Evolutionary conservation across 2,888 invertebrate genomes (phyloP).

Genomic region (Phalera bucephala): DNA sequence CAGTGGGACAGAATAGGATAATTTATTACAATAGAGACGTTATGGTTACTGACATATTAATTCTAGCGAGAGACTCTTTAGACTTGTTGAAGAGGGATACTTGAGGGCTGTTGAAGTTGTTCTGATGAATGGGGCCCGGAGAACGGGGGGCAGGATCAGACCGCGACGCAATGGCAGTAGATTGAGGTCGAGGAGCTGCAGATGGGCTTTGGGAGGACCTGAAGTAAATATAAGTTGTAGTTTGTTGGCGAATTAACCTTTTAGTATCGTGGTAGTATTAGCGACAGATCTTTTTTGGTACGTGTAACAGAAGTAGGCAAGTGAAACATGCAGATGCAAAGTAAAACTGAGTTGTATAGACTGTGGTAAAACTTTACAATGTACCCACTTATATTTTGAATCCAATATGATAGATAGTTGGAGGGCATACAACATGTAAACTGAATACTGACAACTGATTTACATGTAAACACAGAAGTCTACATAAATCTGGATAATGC

Average conservation of each 20-base stretch:
- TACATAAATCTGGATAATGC: too few relatives aligned
- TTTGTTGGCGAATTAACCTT: background rate
- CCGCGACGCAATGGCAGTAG: conserved; percentile 22
- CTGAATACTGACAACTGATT: too few relatives aligned
- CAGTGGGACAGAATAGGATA: too few relatives aligned
- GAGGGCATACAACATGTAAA: too few relatives aligned
- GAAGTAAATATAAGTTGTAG: background rate
- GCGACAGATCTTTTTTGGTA: background rate
- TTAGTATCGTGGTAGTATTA: too few relatives aligned
- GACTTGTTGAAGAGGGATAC: conserved; percentile 73
- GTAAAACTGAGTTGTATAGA: too few relatives aligned
- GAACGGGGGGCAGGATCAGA: conserved; percentile 20
- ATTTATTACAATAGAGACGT: too few relatives aligned
- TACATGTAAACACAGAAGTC: too few relatives aligned
- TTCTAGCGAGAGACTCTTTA: conserved; percentile 64
- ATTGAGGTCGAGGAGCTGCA: conserved; percentile 27
- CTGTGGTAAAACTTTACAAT: too few relatives aligned
- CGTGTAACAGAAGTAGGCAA: background rate
- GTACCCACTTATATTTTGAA: too few relatives aligned
- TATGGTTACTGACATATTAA: conserved; percentile 59
- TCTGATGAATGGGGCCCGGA: conserved; percentile 26
- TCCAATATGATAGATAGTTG: too few relatives aligned
- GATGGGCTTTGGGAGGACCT: conserved; percentile 31
- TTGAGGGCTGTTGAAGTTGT: conserved; percentile 50
- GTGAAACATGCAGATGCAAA: background rate